Evolutionary conservation across 1,140 invertebrate genomes (phyloP).

Genomic region (Phthorimaea operculella): DNA sequence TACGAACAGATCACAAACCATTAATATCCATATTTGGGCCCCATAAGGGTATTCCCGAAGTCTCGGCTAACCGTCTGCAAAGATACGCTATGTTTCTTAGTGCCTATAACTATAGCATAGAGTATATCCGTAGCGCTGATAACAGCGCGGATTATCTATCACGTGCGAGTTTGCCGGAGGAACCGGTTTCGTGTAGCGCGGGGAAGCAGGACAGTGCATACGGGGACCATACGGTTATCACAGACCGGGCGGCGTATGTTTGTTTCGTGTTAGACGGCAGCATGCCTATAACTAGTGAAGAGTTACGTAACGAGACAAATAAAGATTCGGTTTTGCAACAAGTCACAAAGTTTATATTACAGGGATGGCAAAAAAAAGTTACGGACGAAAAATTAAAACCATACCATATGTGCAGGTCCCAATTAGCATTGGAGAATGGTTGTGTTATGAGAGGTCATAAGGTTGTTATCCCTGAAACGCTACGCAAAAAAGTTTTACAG

Average conservation of each 20-base stretch:
- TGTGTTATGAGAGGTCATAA: conserved; percentile 7
- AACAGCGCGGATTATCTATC: conserved; percentile 10
- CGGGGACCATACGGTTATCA: background rate
- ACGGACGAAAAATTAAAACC: conserved; percentile 3
- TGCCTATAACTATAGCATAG: background rate
- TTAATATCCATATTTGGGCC: background rate
- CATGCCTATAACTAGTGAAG: background rate
- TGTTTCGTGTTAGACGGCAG: conserved; percentile 4
- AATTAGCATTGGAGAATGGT: conserved; percentile 9
- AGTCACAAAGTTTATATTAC: conserved; percentile 1
- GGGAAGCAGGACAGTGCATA: background rate
- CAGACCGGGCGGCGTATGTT: conserved; percentile 5
- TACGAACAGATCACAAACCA: background rate
- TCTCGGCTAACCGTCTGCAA: background rate
- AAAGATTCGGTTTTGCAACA: conserved; percentile 1
- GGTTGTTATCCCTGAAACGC: background rate
- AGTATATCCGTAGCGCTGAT: conserved; percentile 7
- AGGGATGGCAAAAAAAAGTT: conserved; percentile 10
- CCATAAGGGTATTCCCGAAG: background rate
- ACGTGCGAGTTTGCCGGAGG: conserved; percentile 6
- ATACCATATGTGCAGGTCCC: conserved; percentile 8
- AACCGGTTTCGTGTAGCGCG: background rate
- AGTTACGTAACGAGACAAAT: background rate
- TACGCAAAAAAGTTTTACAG: conserved; percentile 1
- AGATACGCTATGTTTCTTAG: background rate